Base-by-base conservation (phyloP, 2,888 invertebrate genomes). In the Pteria penguin region DNA sequence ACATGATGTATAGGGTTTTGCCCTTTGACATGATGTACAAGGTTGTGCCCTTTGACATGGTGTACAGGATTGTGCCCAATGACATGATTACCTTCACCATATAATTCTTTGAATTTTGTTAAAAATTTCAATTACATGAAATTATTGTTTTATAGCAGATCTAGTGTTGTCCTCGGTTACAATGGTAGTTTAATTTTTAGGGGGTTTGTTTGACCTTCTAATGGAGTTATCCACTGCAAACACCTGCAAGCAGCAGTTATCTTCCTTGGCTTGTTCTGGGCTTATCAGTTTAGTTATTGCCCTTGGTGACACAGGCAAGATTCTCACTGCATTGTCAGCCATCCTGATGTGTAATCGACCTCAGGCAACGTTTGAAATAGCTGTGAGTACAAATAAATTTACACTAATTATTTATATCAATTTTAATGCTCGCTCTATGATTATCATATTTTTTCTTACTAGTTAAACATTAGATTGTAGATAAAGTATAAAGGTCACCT, bases 281-380 rank as follows among this genome's bases (percentile, higher is more conserved):
- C 94, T 99, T 8, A 94, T 98, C 69, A 97, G 97, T 71, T 93
- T 99, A 77, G 97, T 97, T 18, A 96, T 98, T 63, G 98, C 98
- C 1, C 94, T 96, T 72, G 99, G 98, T 3, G 97, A 98, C 91
- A 97, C 98, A 11, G 97, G 97, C 76, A 96, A 97, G 89, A 95
- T 97, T 86, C 94, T 98, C 4, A 95, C 95, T 86, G 97, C 98
- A 4, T 95, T 97, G 52, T 95, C 97, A 2, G 96, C 97, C 31
- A 94, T 98, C 81, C 94, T 97, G 58, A 97, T 97, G 96, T 96
- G 96, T 70, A 95, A 96, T 0, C 94, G 95, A 84, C 94, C 94
- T 63, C 93, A 97, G 27, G 95, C 96, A 2, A 94, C 95, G 69
- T 97, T 97, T 93, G 94, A 95, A 90, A 95, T 98, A 82, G 83